Conservation (phyloP, 2,113 vertebrate genomes). For the Baryphthengus martii region DNA sequence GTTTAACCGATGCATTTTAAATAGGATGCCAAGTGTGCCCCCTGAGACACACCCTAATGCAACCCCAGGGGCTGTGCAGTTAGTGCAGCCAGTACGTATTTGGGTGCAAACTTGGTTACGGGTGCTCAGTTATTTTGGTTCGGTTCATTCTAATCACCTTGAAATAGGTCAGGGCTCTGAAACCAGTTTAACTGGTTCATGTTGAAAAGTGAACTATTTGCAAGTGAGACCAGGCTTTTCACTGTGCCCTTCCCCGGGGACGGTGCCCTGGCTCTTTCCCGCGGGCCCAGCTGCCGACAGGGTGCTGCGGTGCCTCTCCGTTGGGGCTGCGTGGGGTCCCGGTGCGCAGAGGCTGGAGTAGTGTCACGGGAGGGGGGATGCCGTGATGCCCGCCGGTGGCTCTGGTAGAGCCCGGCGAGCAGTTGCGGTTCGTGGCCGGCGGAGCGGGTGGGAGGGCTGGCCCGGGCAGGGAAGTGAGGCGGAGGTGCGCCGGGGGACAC, state of each 20-base stretch:
- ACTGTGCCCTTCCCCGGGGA: neutral
- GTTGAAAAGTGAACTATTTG: neutral
- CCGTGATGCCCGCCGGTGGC: neutral
- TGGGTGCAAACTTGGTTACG: neutral
- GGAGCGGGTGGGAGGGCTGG: neutral
- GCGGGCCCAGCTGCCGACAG: neutral
- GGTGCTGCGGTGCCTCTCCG: neutral
- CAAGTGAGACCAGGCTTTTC: neutral
- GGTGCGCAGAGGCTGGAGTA: rapidly evolving
- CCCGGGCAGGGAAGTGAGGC: neutral
- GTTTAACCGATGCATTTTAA: neutral
- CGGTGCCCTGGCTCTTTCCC: neutral
- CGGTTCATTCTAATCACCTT: neutral
- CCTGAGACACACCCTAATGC: neutral
- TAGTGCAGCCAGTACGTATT: rapidly evolving
- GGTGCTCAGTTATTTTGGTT: neutral
- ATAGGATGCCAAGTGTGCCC: neutral
- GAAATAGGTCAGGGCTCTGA: neutral
- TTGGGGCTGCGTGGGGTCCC: rapidly evolving
- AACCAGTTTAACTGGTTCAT: neutral
- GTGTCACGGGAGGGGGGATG: rapidly evolving
- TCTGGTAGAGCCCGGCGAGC: neutral
- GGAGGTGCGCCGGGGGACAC: no score
- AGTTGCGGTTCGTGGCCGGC: neutral
- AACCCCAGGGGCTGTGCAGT: neutral